Base-by-base conservation (phyloP, 2,797 vertebrate species). In the Neostethus bicornis region DNA sequence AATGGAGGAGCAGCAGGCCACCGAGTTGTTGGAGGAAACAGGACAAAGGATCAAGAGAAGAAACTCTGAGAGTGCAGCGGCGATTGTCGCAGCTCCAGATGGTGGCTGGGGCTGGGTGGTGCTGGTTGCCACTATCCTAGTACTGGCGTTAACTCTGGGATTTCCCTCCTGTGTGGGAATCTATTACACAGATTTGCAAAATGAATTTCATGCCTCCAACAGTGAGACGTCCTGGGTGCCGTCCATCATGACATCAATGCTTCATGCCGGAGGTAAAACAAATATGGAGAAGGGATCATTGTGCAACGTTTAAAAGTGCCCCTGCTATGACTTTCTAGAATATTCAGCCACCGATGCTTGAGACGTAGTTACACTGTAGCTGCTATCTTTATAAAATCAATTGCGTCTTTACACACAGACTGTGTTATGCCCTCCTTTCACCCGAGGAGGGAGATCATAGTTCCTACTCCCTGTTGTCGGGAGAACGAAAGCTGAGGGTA, bases 211-310 rank as follows among this genome's bases (percentile, higher is more conserved):
- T 3, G 94, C 95, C 64, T 88, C 88, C 88, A 98, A 96, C 74
- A 96, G 95, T 0, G 84, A 96, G 79, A 97, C 93, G 0, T 97
- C 96, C 0, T 99, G 95, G 96, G 94, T 97, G 68, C 95, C 96
- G 0, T 97, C 96, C 78, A 95, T 98, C 85, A 92, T 95, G 91
- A 94, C 87, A 0, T 93, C 96, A 0, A 89, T 90, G 80, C 89
- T 98, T 32, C 93, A 98, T 0, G 93, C 91, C 9, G 96, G 96
- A 61, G 96, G 96, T 99, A 81, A 67, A 51, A 28, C 23, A n/a
- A 12, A 3, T n/a, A n/a, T n/a, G n/a, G 13, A 7, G 25, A 38
- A 7, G 24, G 42, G n/a, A 45, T 46, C 47, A 25, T 26, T 43
- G 3, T 37, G 0, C 35, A 19, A 31, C 24, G 0, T 12, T 39